Evolutionary conservation across 2,113 vertebrate species (phyloP).

Genomic region (Motacilla tschutschensis): DNA sequence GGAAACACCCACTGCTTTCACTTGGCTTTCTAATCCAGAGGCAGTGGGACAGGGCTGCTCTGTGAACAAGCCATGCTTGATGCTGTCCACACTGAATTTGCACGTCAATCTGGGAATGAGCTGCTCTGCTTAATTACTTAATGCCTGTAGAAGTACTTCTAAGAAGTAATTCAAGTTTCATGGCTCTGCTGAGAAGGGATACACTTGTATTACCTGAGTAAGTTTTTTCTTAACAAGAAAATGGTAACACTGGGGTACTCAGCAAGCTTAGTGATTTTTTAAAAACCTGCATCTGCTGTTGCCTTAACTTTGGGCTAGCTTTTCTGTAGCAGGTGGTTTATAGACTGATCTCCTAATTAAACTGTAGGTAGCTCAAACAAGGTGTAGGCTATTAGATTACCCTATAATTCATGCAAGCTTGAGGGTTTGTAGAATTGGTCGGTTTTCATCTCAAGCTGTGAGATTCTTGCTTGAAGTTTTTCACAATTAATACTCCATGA

Average conservation of each 20-base stretch:
- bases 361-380: background rate
- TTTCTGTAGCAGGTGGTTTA: background rate
- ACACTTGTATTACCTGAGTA: background rate
- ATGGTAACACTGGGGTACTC: background rate
- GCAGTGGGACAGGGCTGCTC: background rate
- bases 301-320: background rate
- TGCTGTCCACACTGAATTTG: background rate
- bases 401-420: background rate
- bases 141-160: background rate
- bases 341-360: slow-evolving; percentile 13
- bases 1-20: background rate
- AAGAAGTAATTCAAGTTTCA: background rate
- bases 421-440: background rate
- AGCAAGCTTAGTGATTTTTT: background rate
- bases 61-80: background rate
- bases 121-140: background rate
- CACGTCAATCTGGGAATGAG: background rate
- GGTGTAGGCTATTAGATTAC: background rate
- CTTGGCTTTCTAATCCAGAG: background rate
- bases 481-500: background rate
- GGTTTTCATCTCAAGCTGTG: background rate
- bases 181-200: background rate
- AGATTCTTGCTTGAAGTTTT: background rate
- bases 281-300: background rate
- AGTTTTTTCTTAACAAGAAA: background rate